Base-by-base conservation (phyloP, 1,140 invertebrate genomes). In the Cydia pomonella region DNA sequence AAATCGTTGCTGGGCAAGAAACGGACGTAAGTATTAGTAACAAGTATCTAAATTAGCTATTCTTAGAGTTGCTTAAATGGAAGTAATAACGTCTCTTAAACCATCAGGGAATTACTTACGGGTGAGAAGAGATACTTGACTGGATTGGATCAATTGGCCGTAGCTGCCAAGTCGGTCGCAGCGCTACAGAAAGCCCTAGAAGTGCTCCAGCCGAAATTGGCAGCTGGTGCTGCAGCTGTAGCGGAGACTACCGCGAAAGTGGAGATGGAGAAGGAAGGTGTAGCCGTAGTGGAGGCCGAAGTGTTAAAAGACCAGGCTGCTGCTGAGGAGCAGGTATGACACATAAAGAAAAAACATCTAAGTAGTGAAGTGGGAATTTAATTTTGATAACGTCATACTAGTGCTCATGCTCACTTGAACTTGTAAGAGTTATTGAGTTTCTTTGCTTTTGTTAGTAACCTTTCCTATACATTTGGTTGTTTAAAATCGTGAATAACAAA, bases 101-200 rank as follows among this genome's bases (percentile, higher is more conserved):
- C 16, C 79, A 81, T 44, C 75, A 96, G 95, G 23, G 95, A 96
- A 81, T 93, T 97, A 53, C 79, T 95, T 3, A 89, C 84, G 1
- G 93, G 93, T 33, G 96, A 97, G 87, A 94, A 95, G 80, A 94
- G 97, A 76, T 99, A 99, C 85, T 94, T 97, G 77, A 96, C 96
- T 64, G 98, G 98, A 44, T 93, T 99, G n/a, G 96, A 97, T 79
- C 97, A 98, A 88, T 92, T 99, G 41, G 97, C 97, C 33, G 95
- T 95, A 84, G 97, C 98, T 47, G 96, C 97, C 2, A 94, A 95
- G 73, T 96, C 98, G 88, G 97, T 99, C 6, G 94, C 95, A 9
- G 95, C 96, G 13, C 97, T 99, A 95, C 97, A 99, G 93, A 94
- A 96, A 75, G 97, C 97, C 76, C 90, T 99, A 72, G 96, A 96